phyloP scores from a whole-genome alignment of 2,797 vertebrate species.

The Xenops minutus region DNA sequence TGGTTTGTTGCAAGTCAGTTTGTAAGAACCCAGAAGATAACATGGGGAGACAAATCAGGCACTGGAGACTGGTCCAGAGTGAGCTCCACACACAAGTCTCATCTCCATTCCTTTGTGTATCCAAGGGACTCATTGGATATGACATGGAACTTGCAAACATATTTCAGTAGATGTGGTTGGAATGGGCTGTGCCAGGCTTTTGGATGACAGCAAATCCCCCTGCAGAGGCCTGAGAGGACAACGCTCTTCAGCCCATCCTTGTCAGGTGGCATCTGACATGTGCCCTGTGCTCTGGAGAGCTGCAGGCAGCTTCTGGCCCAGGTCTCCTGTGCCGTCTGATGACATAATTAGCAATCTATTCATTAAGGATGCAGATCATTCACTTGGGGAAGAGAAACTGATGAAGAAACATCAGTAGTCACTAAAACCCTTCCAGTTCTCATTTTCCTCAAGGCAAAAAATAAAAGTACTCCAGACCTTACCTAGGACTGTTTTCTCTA shows the following conservation, averaged over 20 bases:
- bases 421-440: neutral
- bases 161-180: neutral
- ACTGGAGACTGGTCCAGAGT: neutral
- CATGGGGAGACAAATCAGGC: neutral
- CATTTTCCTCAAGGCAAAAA: neutral
- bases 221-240: accelerated
- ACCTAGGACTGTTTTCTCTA: neutral
- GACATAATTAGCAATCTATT: neutral
- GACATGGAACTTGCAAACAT: neutral
- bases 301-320: neutral
- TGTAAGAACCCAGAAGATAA: neutral
- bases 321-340: neutral
- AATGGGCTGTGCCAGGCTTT: neutral
- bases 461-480: neutral
- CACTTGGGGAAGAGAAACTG: neutral
- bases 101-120: neutral
- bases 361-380: neutral
- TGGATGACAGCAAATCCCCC: neutral
- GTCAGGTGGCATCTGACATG: neutral
- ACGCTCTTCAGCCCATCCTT: neutral
- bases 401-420: neutral
- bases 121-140: accelerated
- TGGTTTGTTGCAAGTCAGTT: neutral
- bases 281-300: neutral
- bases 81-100: neutral